phyloP scores from a whole-genome alignment of 2,888 invertebrate genomes.

The Nomada hirtipes region DNA sequence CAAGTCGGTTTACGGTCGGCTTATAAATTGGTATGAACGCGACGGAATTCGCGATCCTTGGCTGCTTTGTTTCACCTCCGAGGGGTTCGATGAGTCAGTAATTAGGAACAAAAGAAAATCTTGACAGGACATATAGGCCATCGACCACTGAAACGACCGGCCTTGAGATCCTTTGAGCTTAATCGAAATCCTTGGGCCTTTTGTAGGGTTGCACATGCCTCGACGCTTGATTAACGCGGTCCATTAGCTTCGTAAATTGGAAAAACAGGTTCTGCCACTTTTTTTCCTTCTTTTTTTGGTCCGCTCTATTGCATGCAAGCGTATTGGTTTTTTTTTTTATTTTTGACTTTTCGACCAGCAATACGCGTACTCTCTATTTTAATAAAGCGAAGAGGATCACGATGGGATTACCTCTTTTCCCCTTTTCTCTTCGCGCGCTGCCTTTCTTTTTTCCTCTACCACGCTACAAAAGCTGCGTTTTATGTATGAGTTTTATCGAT shows the following conservation, averaged over 20 bases:
- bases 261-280: slow-evolving; percentile 32
- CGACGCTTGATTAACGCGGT: slow-evolving; percentile 51
- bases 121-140: neutral
- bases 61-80: slow-evolving; percentile 33
- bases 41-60: slow-evolving; percentile 55
- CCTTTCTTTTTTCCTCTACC: neutral
- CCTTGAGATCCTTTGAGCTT: slow-evolving; percentile 71
- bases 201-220: slow-evolving; percentile 24
- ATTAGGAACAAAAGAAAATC: slow-evolving; percentile 4
- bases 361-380: slow-evolving; percentile 47
- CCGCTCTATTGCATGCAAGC: slow-evolving; percentile 2
- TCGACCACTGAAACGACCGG: slow-evolving; percentile 71
- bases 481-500: slow-evolving; percentile 57
- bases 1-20: slow-evolving; percentile 60
- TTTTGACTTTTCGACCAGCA: slow-evolving; percentile 30
- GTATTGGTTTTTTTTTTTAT: slow-evolving; percentile 35
- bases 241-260: slow-evolving; percentile 50
- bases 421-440: no score
- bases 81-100: slow-evolving; percentile 6
- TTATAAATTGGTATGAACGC: slow-evolving; percentile 70
- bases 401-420: slow-evolving; percentile 41
- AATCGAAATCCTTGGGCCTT: slow-evolving; percentile 36
- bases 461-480: slow-evolving; percentile 36
- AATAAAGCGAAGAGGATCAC: slow-evolving; percentile 54
- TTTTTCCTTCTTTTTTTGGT: slow-evolving; percentile 10